Evolutionary conservation across 2,888 invertebrate genomes (phyloP).

Genomic region (Ceraclea dissimilis): DNA sequence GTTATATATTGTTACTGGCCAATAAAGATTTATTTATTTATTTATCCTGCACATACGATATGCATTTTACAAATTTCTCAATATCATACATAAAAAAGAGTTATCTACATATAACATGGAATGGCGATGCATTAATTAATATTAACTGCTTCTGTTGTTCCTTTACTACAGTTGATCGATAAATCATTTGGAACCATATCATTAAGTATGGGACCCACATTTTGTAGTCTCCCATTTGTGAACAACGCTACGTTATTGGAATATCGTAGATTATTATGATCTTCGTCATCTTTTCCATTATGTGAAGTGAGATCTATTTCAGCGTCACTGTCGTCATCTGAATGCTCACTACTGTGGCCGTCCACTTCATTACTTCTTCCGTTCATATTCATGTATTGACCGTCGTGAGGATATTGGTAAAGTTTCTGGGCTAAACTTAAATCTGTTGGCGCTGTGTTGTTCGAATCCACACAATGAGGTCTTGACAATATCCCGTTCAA

Average conservation of each 20-base stretch:
- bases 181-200: conserved; percentile 47
- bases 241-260: conserved; percentile 39
- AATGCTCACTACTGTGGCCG: conserved; percentile 29
- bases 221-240: conserved; percentile 39
- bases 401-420: conserved; percentile 36
- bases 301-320: conserved; percentile 48
- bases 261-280: conserved; percentile 41
- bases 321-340: conserved; percentile 44
- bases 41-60: no score
- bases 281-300: conserved; percentile 43
- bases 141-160: conserved; percentile 7
- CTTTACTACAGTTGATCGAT: conserved; percentile 31
- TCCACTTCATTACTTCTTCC: neutral
- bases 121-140: neutral
- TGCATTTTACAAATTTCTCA: no score
- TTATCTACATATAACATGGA: neutral
- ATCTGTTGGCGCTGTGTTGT: conserved; percentile 38
- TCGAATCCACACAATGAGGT: conserved; percentile 33
- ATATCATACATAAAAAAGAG: no score
- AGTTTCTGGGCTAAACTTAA: conserved; percentile 36
- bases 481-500: conserved; percentile 28
- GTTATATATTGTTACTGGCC: no score
- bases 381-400: conserved; percentile 34
- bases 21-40: no score
- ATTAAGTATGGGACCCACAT: conserved; percentile 37